Evolutionary conservation across 2,113 vertebrate genomes (phyloP), one percentile per base, ranked within the genome.

Genomic region (Phrynosoma platyrhinos): DNA sequence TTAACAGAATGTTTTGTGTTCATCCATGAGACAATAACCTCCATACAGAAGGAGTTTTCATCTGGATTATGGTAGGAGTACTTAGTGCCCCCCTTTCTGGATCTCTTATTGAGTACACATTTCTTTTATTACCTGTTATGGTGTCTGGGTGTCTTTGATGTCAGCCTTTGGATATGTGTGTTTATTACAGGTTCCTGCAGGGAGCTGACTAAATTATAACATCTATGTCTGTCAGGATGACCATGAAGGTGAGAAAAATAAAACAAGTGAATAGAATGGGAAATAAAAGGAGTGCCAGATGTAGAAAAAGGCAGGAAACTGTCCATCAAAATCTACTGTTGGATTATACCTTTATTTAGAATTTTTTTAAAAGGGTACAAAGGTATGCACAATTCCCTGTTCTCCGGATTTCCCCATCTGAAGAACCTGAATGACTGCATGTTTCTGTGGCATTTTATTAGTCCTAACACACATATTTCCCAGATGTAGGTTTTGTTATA

Each of bases 221-320:
- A 79, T 14, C 71, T 71, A 58, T 52, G 12, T 30, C 72, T 36
- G 0, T 47, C 82, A 32, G 0, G 69, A 25, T 4, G 0, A 55
- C 40, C 27, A 78, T 68, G 90, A 76, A 89, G 85, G 36, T 40
- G 40, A 72, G 83, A 88, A 95, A 81, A 76, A 20, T 68, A 32
- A 2, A 32, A 88, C 53, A 92, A 32, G 85, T 88, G 5, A 21
- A 23, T 66, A 25, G 58, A 21, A 75, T 1, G 47, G 27, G 66
- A 82, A 66, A 2, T 42, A 82, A 40, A 13, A 78, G 53, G 79
- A 91, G 89, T 0, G 8, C 82, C 47, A 27, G 30, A 42, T 27
- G 52, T 83, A 42, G 85, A 93, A 53, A 47, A 47, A 58, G 30
- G 32, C 14, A 58, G 78, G 30, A 81, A 36, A 64, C 58, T 64